Base-by-base conservation (phyloP, 2,113 vertebrate genomes). In the Turnix velox region DNA sequence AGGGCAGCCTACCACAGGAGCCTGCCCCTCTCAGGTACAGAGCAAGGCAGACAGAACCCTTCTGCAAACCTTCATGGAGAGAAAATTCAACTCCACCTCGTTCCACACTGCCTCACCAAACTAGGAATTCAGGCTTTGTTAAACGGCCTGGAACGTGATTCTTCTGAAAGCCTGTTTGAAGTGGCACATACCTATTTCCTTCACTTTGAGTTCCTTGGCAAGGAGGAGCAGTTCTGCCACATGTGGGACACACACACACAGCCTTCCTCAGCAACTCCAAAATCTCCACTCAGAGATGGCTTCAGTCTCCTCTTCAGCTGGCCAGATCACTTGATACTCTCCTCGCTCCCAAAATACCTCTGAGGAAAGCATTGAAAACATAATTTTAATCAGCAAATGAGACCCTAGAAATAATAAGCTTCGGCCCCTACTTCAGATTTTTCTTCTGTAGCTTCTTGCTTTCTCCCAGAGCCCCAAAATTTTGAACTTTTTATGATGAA, bases 281-380 rank as follows among this genome's bases (percentile, higher is more conserved):
- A 76, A 42, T 54, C 68, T 69, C 55, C 66, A 13, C 94, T 66
- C 66, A 45, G 77, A 79, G 87, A 85, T 43, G 81, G 84, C 87
- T 95, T 90, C 89, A 31, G 89, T 83, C 55, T 93, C 74, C 58
- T 93, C 94, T 89, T 95, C 95, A 67, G 87, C 35, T 68, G 59
- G 63, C 59, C 82, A 75, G 84, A 73, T 94, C 95, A 94, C 94
- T 97, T 88, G 88, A 95, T 40, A 74, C 79, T 94, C 87, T 87
- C 93, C 87, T 96, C 22, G 7, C 61, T 79, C 79, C 94, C 73
- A 78, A 94, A 94, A 49, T 57, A 91, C 87, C 73, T 90, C 96
- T 97, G 83, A 92, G 84, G 90, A 88, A 94, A 89, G 63, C n/a
- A 92, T 83, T 65, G 57, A 92, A 96, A 95, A 88, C 63, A 90